phyloP scores from a whole-genome alignment of 2,888 invertebrate genomes.

The Kryphioiulus occultus region DNA sequence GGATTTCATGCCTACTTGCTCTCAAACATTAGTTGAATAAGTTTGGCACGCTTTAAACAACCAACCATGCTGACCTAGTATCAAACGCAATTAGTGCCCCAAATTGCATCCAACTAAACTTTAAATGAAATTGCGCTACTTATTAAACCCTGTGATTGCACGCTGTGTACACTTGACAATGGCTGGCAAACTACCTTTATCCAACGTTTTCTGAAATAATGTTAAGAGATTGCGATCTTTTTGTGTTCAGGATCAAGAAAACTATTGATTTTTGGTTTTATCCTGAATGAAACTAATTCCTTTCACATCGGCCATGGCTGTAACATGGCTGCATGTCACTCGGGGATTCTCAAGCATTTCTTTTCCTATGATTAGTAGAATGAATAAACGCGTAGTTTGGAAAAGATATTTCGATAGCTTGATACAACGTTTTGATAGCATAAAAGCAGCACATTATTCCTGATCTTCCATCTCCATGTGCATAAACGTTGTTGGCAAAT shows the following conservation, averaged over 20 bases:
- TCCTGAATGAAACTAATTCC: not conserved
- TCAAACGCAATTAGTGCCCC: not conserved
- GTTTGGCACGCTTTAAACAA: no score
- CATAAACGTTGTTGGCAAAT: no score
- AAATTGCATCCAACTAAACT: not conserved
- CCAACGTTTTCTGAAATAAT: not conserved
- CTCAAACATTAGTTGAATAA: no score
- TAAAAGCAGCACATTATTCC: no score
- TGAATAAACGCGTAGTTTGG: not conserved
- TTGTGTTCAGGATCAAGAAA: not conserved
- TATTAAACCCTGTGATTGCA: not conserved
- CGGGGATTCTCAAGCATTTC: not conserved
- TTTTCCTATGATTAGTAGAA: not conserved
- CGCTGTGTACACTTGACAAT: not conserved
- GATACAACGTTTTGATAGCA: no score
- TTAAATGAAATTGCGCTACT: not conserved
- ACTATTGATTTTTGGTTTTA: not conserved
- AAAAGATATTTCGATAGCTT: not conserved
- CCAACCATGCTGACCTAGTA: not conserved
- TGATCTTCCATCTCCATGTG: no score
- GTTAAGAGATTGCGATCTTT: not conserved
- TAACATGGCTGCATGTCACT: not conserved
- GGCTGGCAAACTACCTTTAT: not conserved
- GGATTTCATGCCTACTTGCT: no score
- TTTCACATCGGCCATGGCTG: not conserved